Percentiles rank a stretch among this genome's conserved stretches.
phyloP scores from a whole-genome alignment of 2,113 vertebrate species.

The Hemiscyllium ocellatum region DNA sequence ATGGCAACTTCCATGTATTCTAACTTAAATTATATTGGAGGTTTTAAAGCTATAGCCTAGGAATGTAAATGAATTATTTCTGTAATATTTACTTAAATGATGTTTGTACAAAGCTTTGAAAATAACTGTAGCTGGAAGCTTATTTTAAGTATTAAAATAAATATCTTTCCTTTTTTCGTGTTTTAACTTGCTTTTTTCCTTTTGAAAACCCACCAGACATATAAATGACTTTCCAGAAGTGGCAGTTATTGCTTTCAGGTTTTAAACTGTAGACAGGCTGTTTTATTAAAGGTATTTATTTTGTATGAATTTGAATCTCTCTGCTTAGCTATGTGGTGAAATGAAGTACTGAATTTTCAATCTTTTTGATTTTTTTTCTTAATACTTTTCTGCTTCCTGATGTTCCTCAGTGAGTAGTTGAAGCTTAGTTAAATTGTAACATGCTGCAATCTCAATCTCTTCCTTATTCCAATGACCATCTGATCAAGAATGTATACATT shows the following conservation, averaged over 20 bases:
- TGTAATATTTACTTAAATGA: neutral
- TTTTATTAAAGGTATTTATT: neutral
- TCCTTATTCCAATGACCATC: neutral
- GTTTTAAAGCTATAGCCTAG: neutral
- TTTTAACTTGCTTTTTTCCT: neutral
- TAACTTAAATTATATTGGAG: neutral
- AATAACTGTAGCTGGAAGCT: neutral
- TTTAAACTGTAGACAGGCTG: neutral
- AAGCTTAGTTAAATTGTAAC: too few relatives aligned
- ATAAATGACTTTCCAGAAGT: neutral
- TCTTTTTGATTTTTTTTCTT: neutral
- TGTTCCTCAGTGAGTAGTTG: neutral
- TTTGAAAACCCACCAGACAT: neutral
- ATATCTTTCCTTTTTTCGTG: neutral
- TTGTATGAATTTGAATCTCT: neutral
- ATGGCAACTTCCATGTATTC: neutral
- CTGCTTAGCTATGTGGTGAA: neutral
- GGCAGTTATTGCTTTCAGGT: neutral
- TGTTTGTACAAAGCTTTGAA: neutral
- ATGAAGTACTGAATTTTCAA: neutral
- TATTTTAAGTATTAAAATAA: constrained; percentile 17
- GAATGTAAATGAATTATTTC: neutral
- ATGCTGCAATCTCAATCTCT: neutral
- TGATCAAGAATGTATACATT: neutral
- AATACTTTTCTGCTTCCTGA: neutral